Conservation (phyloP, 1,140 invertebrate genomes). For the Drosophila lacteicornis region DNA sequence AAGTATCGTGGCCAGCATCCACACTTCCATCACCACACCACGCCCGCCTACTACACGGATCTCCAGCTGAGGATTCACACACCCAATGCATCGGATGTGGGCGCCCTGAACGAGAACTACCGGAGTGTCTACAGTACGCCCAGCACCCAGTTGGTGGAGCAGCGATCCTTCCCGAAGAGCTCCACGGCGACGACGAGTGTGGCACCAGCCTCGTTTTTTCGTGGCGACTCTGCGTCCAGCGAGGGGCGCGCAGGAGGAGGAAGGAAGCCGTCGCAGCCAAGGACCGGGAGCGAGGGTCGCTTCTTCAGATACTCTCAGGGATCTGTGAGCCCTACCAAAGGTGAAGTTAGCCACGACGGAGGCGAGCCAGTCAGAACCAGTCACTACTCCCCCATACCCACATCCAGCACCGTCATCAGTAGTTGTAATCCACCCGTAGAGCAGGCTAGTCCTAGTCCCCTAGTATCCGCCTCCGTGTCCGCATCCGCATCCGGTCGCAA, state of each 20-base stretch:
- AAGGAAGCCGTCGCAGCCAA: constrained; percentile 8
- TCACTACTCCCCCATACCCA: constrained; percentile 25
- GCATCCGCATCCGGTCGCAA: constrained; percentile 42
- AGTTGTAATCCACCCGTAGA: constrained; percentile 48
- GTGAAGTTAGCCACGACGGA: constrained; percentile 50
- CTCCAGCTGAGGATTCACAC: constrained; percentile 75
- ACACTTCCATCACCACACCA: constrained; percentile 80
- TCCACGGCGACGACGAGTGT: constrained; percentile 51
- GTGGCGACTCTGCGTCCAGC: constrained; percentile 70
- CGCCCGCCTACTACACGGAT: constrained; percentile 81
- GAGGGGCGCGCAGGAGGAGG: constrained; percentile 51
- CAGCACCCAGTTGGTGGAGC: constrained; percentile 72
- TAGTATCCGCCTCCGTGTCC: constrained; percentile 12
- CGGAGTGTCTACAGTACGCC: constrained; percentile 78
- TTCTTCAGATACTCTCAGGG: constrained; percentile 72
- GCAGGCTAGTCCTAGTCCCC: constrained; percentile 60
- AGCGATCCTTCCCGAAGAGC: constrained; percentile 72
- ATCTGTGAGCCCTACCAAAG: constrained; percentile 78
- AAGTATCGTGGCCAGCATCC: constrained; percentile 78
- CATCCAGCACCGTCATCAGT: constrained; percentile 46
- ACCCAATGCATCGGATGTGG: constrained; percentile 71
- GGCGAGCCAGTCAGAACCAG: constrained; percentile 4
- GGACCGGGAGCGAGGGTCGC: constrained; percentile 66
- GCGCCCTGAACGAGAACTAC: constrained; percentile 79
- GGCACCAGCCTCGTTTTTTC: constrained; percentile 72